Conservation (phyloP, 1,140 invertebrate species). For the Drosophila lacertosa region DNA sequence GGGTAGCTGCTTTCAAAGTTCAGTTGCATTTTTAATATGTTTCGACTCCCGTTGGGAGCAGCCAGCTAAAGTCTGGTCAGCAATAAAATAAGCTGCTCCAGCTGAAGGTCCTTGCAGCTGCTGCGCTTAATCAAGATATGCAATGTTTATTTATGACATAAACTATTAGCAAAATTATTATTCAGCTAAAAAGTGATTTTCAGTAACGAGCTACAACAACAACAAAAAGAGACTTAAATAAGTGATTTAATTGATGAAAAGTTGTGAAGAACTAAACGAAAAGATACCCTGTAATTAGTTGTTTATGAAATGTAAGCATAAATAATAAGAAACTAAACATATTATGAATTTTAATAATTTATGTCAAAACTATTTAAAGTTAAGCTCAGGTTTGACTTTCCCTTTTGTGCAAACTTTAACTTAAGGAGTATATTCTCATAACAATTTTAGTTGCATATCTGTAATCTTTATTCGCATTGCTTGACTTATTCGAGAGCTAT, state of each 20-base stretch:
- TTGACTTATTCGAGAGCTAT: conserved; percentile 2
- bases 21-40: conserved; percentile 27
- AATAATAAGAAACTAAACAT: background rate
- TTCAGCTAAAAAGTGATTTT: background rate
- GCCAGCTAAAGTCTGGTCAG: background rate
- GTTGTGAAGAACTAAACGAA: too few species aligned
- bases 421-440: background rate
- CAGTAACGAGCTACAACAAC: background rate
- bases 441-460: background rate
- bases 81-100: background rate
- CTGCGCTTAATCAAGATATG: background rate
- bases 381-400: too few species aligned
- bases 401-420: too few species aligned
- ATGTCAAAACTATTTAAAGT: too few species aligned
- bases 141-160: background rate
- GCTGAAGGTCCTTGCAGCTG: background rate
- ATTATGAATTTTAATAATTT: too few species aligned
- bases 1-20: conserved; percentile 26
- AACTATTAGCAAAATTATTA: background rate
- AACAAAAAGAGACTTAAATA: too few species aligned
- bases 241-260: too few species aligned
- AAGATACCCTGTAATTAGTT: too few species aligned
- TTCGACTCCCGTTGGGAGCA: conserved; percentile 5
- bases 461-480: conserved; percentile 14
- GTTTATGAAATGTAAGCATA: too few species aligned